These are phyloP conservation scores for Aphis gossypii DNA, from an alignment of 1,140 invertebrate species.

Conservation along the genomic window DNA sequence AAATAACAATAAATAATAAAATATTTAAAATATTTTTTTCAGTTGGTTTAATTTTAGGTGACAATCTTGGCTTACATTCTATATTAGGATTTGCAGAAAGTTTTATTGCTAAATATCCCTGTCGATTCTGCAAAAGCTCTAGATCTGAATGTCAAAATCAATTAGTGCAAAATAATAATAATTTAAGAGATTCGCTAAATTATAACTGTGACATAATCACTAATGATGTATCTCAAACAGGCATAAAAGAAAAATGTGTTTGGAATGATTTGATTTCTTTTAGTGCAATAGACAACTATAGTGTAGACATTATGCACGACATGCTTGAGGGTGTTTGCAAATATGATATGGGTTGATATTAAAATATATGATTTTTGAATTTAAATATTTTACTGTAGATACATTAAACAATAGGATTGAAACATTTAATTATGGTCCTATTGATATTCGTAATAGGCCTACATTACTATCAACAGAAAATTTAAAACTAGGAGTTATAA, in stretches of 20 bases:
- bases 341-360: neutral
- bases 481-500: neutral
- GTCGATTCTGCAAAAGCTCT: neutral
- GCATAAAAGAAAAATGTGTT: neutral
- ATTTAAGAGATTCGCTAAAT: neutral
- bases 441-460: neutral
- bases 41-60: neutral
- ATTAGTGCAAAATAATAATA: neutral
- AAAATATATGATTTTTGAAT: neutral
- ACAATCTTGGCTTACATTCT: neutral
- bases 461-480: neutral
- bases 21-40: neutral
- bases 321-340: neutral
- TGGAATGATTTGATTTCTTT: neutral
- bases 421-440: neutral
- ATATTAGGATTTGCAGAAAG: neutral
- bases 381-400: neutral
- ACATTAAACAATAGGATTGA: neutral
- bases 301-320: no score
- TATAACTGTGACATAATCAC: no score
- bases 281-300: neutral
- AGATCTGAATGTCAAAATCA: neutral
- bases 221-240: neutral
- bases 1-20: neutral
- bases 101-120: neutral